phyloP scores from a whole-genome alignment of 2,888 invertebrate species.

The Saturnia pavonia region DNA sequence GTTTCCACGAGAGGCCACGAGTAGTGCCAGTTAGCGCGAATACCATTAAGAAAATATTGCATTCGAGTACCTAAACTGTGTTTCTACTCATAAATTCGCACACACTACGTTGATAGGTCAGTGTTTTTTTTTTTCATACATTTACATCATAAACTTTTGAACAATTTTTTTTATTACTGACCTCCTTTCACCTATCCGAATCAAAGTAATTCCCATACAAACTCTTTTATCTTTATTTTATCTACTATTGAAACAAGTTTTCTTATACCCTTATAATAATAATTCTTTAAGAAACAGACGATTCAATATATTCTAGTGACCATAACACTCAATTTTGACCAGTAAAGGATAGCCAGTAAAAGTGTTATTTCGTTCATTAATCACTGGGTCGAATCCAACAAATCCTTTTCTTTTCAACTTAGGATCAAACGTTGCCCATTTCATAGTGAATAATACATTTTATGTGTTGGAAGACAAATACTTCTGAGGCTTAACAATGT shows the following conservation, averaged over 20 bases:
- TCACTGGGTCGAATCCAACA: constrained; percentile 58
- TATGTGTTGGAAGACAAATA: constrained; percentile 5
- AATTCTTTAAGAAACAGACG: constrained; percentile 20
- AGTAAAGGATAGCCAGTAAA: constrained; percentile 44
- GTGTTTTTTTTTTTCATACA: too few species aligned
- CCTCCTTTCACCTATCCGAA: too few species aligned
- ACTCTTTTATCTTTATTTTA: not conserved
- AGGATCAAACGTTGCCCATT: constrained; percentile 60
- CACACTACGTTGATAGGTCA: too few species aligned
- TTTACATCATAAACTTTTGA: too few species aligned
- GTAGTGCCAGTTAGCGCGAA: too few species aligned
- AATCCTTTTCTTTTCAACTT: constrained; percentile 64
- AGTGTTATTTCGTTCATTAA: constrained; percentile 51
- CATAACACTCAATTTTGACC: constrained; percentile 64
- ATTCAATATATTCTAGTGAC: constrained; percentile 51
- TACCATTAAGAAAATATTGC: too few species aligned
- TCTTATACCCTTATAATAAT: not conserved
- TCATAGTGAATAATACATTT: constrained; percentile 59
- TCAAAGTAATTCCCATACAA: not conserved
- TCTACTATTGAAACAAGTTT: not conserved
- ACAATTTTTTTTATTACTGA: too few species aligned
- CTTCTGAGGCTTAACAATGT: not conserved
- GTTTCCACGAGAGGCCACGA: too few species aligned
- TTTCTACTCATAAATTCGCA: too few species aligned
- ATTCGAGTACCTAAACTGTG: too few species aligned